Percentiles rank a stretch among this genome's conserved stretches.
Conservation (phyloP, 2,113 vertebrate genomes). For the Entelurus aequoreus region DNA sequence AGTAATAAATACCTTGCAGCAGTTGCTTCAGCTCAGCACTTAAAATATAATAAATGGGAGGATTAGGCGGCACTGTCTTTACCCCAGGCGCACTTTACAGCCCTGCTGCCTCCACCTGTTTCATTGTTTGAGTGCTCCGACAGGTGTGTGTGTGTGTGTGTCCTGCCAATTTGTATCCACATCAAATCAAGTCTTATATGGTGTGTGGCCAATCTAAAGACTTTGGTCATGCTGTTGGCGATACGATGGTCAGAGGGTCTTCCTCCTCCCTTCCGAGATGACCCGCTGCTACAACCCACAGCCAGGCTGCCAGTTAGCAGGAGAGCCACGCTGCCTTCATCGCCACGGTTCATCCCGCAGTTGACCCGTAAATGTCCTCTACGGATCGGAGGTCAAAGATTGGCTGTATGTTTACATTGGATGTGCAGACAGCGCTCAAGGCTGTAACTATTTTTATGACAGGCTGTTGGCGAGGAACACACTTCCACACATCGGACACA, state of each 20-base stretch:
- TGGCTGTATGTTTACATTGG: conserved; percentile 32
- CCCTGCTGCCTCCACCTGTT: no score
- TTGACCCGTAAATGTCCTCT: conserved; percentile 50
- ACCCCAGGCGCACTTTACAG: no score
- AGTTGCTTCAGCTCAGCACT: no score
- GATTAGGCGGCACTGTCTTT: no score
- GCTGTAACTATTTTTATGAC: conserved; percentile 28
- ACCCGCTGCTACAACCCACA: conserved; percentile 50
- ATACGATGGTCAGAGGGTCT: no score
- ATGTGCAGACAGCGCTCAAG: conserved; percentile 18
- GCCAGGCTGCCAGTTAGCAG: conserved; percentile 32
- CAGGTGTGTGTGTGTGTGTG: conserved; percentile 20
- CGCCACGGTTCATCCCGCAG: conserved; percentile 22
- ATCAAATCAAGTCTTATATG: conserved; percentile 53
- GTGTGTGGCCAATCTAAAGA: conserved; percentile 32
- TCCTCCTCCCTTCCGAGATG: conserved; percentile 29
- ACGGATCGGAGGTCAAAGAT: conserved; percentile 40
- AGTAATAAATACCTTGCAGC: no score
- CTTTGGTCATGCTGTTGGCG: conserved; percentile 33
- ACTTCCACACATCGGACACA: no score
- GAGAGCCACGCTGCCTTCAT: conserved; percentile 27
- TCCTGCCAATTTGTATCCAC: conserved; percentile 43
- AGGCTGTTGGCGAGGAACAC: no score
- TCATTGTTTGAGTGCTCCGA: background rate
- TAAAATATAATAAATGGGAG: no score